phyloP scores from a whole-genome alignment of 2,113 vertebrate genomes.

The Mohoua ochrocephala region DNA sequence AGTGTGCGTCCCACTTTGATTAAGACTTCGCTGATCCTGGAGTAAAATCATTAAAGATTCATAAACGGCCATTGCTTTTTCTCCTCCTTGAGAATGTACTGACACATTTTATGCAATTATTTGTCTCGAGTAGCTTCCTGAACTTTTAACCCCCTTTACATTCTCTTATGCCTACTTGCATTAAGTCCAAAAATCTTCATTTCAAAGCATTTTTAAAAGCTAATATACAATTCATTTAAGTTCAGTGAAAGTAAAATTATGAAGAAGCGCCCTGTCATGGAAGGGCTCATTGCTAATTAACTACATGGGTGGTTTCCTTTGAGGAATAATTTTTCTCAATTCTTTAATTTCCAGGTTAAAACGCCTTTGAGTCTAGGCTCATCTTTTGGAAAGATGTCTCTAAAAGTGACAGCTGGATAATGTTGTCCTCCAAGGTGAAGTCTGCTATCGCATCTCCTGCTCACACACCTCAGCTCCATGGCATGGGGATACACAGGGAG shows the following conservation, averaged over 20 bases:
- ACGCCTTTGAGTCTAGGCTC: not conserved
- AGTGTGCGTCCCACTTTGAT: conserved; percentile 29
- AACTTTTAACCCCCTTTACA: conserved; percentile 34
- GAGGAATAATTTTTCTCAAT: not conserved
- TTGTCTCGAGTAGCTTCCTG: conserved; percentile 34
- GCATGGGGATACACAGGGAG: not conserved
- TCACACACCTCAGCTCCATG: not conserved
- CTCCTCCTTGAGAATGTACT: not conserved
- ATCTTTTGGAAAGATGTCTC: not conserved
- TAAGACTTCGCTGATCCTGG: not conserved
- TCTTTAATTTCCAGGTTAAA: not conserved
- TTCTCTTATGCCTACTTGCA: not conserved
- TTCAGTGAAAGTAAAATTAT: not conserved
- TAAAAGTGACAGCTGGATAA: not conserved
- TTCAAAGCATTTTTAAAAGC: conserved; percentile 17
- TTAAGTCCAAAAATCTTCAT: not conserved
- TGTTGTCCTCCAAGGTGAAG: not conserved
- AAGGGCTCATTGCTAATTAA: conserved; percentile 2
- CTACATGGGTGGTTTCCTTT: conserved; percentile 14
- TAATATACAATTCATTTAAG: not conserved
- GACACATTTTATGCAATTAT: conserved; percentile 38
- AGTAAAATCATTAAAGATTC: conserved; percentile 54
- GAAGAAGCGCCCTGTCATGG: not conserved
- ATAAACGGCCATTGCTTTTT: conserved; percentile 6
- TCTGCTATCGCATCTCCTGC: not conserved